These are phyloP conservation scores for Acipenser ruthenus DNA, from an alignment of 2,797 vertebrate species.

Conservation along the genomic window DNA sequence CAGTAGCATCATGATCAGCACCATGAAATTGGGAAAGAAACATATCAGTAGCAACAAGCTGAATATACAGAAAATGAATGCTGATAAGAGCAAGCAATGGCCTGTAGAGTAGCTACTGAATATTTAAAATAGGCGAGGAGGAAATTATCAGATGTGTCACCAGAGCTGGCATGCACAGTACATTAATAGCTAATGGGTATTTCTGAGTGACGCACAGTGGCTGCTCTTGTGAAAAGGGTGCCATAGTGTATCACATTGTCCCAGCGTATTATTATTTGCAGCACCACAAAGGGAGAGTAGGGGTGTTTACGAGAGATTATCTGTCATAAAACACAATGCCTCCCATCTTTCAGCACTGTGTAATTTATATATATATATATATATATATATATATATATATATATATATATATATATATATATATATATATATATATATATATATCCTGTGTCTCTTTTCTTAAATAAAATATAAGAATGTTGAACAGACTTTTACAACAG, in stretches of 20 bases:
- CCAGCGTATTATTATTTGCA: constrained; percentile 21
- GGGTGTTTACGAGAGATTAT: constrained; percentile 30
- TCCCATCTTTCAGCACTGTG: constrained; percentile 14
- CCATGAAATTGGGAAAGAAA: too few species aligned
- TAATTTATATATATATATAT: too few species aligned
- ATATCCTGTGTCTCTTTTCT: constrained; percentile 20
- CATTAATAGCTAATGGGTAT: constrained; percentile 32
- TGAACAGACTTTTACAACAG: not conserved
- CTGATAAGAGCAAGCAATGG: too few species aligned
- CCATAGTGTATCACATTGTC: constrained; percentile 28
- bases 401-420: too few species aligned
- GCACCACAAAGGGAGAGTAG: constrained; percentile 24
- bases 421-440: constrained; percentile 16
- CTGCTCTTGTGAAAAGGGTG: constrained; percentile 19
- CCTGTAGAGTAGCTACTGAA: too few species aligned
- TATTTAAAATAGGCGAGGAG: too few species aligned
- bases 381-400: constrained; percentile 21
- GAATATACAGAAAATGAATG: too few species aligned
- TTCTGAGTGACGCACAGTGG: constrained; percentile 16
- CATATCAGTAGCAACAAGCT: too few species aligned
- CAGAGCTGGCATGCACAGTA: not conserved
- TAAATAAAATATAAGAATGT: constrained; percentile 35
- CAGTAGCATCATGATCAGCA: too few species aligned
- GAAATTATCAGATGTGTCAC: too few species aligned
- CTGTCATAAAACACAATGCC: constrained; percentile 34